phyloP scores from a whole-genome alignment of 2,888 invertebrate species.

The Hirtodrosophila alboralis region DNA sequence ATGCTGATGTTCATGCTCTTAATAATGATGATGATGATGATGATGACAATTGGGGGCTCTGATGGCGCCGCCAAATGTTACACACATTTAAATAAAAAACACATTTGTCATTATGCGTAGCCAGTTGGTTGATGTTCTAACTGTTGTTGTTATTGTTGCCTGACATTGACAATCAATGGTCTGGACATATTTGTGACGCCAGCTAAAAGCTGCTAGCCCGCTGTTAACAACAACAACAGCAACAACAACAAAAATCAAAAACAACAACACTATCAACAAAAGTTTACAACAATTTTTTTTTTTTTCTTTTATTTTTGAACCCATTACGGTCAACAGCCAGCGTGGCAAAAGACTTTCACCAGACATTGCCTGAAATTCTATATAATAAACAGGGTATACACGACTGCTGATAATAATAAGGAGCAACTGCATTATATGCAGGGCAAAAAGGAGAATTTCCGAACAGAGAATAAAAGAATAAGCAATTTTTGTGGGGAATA shows the following conservation, averaged over 20 bases:
- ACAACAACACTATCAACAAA: constrained; percentile 17
- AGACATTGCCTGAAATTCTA: constrained; percentile 9
- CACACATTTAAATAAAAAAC: constrained; percentile 73
- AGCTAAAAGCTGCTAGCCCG: constrained; percentile 40
- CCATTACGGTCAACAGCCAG: constrained; percentile 19
- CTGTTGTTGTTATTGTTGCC: constrained; percentile 16
- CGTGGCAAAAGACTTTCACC: constrained; percentile 9
- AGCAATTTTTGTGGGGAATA: too few relatives aligned
- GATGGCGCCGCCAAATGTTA: constrained; percentile 58
- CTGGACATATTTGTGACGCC: constrained; percentile 51
- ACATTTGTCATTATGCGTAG: constrained; percentile 66
- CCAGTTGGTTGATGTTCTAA: constrained; percentile 4
- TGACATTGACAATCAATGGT: constrained; percentile 67
- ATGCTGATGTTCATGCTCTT: too few relatives aligned
- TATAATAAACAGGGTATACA: constrained; percentile 21
- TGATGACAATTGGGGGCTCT: constrained; percentile 9
- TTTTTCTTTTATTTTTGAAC: constrained; percentile 8
- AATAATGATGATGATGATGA: constrained; percentile 20
- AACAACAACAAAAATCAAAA: constrained; percentile 8
- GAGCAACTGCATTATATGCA: too few relatives aligned
- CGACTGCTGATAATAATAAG: too few relatives aligned
- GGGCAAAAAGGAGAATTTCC: too few relatives aligned
- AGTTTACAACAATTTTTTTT: constrained; percentile 39
- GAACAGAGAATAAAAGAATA: too few relatives aligned
- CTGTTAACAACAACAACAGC: constrained; percentile 31